Base-by-base conservation (phyloP, 2,888 invertebrate genomes). In the Orthosia gothica region DNA sequence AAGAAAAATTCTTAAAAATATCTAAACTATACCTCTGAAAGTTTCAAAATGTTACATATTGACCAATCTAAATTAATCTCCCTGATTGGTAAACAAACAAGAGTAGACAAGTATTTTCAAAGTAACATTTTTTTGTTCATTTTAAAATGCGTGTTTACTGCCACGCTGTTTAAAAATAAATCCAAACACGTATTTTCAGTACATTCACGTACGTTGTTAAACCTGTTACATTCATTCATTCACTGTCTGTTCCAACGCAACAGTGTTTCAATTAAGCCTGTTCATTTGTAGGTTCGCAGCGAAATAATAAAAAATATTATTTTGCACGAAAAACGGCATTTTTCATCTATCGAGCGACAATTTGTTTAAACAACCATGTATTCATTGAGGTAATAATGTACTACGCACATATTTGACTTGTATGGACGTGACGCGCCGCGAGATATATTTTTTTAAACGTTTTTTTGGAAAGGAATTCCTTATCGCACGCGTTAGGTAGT, bases 291-390 rank as follows among this genome's bases (percentile, higher is more conserved):
- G 66, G 70, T 81, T 62, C 61, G 23, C 55, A 68, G 54, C 66
- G 59, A 81, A 72, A 81, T 82, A 82, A 88, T 80, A 85, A 83
- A 84, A 83, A 79, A 71, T 55, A 76, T 71, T 65, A 71, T 77
- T 76, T 78, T 71, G 52, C 40, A 55, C 40, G 65, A 70, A 80
- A 70, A 76, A 55, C 67, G 65, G 50, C 55, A 32, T 69, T 74
- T 71, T 68, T 50, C 69, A 76, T 80, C 15, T 70, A 77, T 83
- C 69, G 69, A 74, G 40, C 54, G 82, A 79, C 72, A 83, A 85
- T 85, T 81, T 82, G 81, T 85, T 77, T 73, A 87, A 84, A 83
- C 72, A 69, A 85, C 68, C 54, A n/a, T n/a, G n/a, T n/a, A n/a
- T n/a, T n/a, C n/a, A n/a, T n/a, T n/a, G n/a, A n/a, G n/a, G n/a